These are phyloP conservation scores for Achatina immaculata DNA, from an alignment of 1,140 invertebrate species.

Conservation along the genomic window DNA sequence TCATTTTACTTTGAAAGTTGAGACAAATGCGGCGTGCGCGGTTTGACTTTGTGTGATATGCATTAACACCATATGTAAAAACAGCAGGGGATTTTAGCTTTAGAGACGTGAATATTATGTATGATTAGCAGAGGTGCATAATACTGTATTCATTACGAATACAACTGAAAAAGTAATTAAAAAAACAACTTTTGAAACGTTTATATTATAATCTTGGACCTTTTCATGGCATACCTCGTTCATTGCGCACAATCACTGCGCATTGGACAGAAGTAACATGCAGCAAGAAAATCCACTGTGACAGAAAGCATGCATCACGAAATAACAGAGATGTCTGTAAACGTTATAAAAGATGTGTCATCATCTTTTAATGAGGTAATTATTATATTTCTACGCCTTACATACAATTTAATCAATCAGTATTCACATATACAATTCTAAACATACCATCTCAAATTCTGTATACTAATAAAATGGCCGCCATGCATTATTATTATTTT, in stretches of 20 bases:
- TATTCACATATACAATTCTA: not conserved
- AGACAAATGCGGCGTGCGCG: not conserved
- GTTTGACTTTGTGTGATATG: not conserved
- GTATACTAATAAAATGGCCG: not conserved
- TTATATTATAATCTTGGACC: not conserved
- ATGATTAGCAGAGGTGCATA: not conserved
- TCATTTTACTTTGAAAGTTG: not conserved
- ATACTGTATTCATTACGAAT: not conserved
- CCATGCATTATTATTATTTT: not conserved
- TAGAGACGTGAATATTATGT: not conserved
- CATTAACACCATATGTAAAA: not conserved
- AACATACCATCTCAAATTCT: not conserved
- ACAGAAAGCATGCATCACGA: not conserved
- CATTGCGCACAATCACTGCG: constrained; percentile 18
- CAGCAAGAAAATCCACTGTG: not conserved
- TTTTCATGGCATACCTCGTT: not conserved
- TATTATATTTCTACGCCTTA: not conserved
- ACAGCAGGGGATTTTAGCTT: not conserved
- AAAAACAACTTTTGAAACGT: not conserved
- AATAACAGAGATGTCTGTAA: not conserved
- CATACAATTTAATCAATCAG: not conserved
- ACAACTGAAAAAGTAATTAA: not conserved
- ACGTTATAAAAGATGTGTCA: not conserved
- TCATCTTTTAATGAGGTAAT: not conserved
- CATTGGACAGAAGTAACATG: constrained; percentile 25